These are phyloP conservation scores for Zaprionus lachaisei DNA, from an alignment of 1,140 invertebrate genomes.

Conservation along the genomic window DNA sequence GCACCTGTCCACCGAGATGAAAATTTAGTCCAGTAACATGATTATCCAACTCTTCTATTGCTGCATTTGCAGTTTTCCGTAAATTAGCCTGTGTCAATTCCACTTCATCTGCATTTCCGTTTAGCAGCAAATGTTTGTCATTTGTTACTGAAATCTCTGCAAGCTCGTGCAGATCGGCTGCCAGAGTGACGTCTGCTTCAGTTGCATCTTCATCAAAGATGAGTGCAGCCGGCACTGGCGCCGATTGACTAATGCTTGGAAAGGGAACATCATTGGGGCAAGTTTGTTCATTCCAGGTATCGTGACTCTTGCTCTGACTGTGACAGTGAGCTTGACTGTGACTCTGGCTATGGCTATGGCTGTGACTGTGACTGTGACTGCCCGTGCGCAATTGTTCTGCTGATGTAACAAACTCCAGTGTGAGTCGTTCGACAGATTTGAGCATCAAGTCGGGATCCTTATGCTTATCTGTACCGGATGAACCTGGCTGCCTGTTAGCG, in stretches of 20 bases:
- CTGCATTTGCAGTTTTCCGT: constrained; percentile 32
- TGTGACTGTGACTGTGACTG: constrained; percentile 23
- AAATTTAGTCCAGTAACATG: constrained; percentile 65
- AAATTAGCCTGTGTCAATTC: constrained; percentile 49
- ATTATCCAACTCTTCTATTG: not conserved
- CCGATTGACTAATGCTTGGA: constrained; percentile 90
- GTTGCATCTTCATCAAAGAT: constrained; percentile 86
- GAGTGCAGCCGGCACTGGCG: constrained; percentile 89
- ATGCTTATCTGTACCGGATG: constrained; percentile 78
- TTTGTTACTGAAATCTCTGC: constrained; percentile 67
- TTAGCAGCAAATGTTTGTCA: constrained; percentile 39
- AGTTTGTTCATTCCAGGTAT: constrained; percentile 91
- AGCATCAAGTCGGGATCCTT: constrained; percentile 89
- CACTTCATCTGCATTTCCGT: constrained; percentile 19
- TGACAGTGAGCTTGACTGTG: constrained; percentile 26
- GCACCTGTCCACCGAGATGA: constrained; percentile 77
- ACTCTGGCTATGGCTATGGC: constrained; percentile 62
- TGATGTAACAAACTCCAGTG: constrained; percentile 87
- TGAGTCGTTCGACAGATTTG: constrained; percentile 88
- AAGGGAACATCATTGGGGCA: constrained; percentile 91
- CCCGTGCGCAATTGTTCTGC: constrained; percentile 85
- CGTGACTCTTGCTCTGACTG: constrained; percentile 79
- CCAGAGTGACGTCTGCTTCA: constrained; percentile 61
- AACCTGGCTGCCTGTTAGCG: constrained; percentile 10
- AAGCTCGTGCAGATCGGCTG: constrained; percentile 54